phyloP scores from a whole-genome alignment of 2,797 vertebrate species.

The Tympanoctomys barrerae region DNA sequence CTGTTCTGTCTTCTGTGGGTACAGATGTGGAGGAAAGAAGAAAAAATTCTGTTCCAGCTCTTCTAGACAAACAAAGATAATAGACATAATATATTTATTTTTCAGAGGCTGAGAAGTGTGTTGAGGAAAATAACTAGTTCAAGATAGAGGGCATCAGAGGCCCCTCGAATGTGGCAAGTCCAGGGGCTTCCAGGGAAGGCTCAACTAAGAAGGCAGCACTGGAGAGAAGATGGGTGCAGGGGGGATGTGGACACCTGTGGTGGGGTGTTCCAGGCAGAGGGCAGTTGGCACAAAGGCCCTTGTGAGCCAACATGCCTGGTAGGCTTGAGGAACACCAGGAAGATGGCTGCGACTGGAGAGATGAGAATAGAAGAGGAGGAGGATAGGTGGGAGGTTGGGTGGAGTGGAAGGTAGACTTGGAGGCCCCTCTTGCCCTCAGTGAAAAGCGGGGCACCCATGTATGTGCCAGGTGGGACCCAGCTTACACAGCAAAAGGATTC shows the following conservation, averaged over 20 bases:
- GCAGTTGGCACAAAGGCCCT: background rate
- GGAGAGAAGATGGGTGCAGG: background rate
- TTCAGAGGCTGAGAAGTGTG: background rate
- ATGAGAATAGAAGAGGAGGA: background rate
- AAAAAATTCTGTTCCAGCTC: background rate
- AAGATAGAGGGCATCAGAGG: background rate
- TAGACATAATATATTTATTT: background rate
- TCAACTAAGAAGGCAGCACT: background rate
- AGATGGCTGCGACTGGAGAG: background rate
- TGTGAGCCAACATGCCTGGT: background rate
- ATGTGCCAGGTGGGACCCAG: background rate
- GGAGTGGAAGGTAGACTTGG: background rate
- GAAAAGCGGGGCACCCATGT: background rate
- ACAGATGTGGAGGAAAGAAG: constrained; percentile 11
- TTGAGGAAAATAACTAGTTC: background rate
- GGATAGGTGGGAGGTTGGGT: background rate
- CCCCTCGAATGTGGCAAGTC: background rate
- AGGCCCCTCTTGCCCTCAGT: background rate
- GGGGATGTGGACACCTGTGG: background rate
- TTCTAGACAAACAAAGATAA: background rate
- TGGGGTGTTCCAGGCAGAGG: background rate
- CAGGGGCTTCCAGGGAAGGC: background rate
- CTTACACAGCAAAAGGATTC: background rate
- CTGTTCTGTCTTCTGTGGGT: background rate
- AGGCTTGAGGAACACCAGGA: background rate